Percentiles rank a stretch among this genome's conserved stretches.
These are phyloP conservation scores for Zhengitettix transpicula DNA, from an alignment of 2,888 invertebrate species.

Conservation along the genomic window DNA sequence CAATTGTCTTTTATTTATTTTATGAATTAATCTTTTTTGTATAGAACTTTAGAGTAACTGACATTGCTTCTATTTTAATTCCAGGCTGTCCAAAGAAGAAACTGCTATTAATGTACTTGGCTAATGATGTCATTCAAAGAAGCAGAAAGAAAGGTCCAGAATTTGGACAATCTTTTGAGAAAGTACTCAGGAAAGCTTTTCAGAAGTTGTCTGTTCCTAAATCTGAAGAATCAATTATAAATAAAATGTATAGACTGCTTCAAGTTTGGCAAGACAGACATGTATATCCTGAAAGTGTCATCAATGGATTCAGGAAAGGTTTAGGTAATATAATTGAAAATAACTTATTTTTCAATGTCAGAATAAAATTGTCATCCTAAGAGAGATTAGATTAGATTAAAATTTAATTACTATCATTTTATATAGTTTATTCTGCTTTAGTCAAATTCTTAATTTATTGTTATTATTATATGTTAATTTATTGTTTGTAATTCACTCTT, in stretches of 20 bases:
- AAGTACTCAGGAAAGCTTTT: neutral
- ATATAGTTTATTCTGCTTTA: too few species aligned
- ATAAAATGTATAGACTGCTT: neutral
- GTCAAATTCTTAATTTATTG: too few species aligned
- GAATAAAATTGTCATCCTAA: too few species aligned
- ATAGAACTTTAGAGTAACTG: too few species aligned
- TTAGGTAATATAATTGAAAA: too few species aligned
- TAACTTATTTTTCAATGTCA: too few species aligned
- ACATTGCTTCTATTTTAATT: neutral
- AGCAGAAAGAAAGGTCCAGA: conserved; percentile 95
- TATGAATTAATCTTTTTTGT: neutral
- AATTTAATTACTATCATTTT: too few species aligned
- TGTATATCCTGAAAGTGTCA: neutral
- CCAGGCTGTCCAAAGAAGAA: conserved; percentile 28
- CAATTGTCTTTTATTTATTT: neutral
- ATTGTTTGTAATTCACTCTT: too few species aligned
- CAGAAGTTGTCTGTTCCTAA: neutral
- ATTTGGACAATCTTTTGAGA: conserved; percentile 38
- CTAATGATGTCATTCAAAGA: conserved; percentile 98
- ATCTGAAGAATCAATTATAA: neutral
- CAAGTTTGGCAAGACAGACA: neutral
- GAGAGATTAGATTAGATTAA: too few species aligned
- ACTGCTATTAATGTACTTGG: conserved; percentile 89
- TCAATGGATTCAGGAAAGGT: neutral
- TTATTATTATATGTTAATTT: too few species aligned